Evolutionary conservation across 2,797 vertebrate genomes (phyloP).

Genomic region (Sebastes iracundus): DNA sequence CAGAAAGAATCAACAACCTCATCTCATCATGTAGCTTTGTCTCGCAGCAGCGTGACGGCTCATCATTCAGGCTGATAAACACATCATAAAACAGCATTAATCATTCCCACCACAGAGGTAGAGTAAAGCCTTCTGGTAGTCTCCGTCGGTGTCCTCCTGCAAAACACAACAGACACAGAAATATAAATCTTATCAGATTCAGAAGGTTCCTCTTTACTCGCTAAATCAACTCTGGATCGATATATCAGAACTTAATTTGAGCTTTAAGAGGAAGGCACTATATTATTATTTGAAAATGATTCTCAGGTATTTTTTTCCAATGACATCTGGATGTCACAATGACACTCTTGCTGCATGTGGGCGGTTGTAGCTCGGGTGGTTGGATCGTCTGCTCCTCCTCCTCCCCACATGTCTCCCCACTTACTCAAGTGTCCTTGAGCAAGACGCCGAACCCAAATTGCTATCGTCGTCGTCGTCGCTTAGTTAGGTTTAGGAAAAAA

Average conservation of each 20-base stretch:
- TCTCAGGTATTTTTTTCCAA: not conserved
- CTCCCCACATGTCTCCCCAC: constrained; percentile 40
- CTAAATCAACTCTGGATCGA: not conserved
- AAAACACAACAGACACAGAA: constrained; percentile 9
- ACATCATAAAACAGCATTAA: constrained; percentile 50
- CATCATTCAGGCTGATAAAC: constrained; percentile 44
- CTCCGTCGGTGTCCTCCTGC: constrained; percentile 92
- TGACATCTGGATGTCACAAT: not conserved
- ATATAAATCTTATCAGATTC: not conserved
- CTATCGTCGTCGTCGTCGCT: too few relatives aligned
- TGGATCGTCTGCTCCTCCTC: constrained; percentile 18
- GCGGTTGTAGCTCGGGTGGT: not conserved
- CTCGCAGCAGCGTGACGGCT: constrained; percentile 16
- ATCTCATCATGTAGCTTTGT: constrained; percentile 21
- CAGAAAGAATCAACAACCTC: constrained; percentile 36
- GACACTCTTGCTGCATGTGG: not conserved
- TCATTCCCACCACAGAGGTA: constrained; percentile 92
- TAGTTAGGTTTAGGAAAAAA: too few relatives aligned
- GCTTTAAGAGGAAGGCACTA: not conserved
- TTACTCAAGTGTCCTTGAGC: constrained; percentile 25
- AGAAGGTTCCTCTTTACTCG: not conserved
- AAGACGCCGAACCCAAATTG: not conserved
- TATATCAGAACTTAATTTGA: not conserved
- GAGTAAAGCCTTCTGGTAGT: constrained; percentile 92
- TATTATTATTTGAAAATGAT: not conserved